Base-by-base conservation (phyloP, 2,888 invertebrate genomes). In the Chromoteleia sp. region DNA sequence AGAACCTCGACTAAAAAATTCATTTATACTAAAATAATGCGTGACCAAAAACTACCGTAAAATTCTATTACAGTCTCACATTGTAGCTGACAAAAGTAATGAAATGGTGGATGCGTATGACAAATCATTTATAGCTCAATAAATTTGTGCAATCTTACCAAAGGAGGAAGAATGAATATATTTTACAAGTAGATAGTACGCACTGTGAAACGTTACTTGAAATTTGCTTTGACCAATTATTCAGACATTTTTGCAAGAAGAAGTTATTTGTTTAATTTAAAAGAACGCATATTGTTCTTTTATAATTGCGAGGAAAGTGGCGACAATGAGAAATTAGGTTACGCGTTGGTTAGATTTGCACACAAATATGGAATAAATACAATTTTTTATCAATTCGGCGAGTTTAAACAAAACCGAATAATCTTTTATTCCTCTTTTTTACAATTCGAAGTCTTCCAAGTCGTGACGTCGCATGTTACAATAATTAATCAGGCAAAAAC, bases 401-500 rank as follows among this genome's bases (percentile, higher is more conserved):
- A n/a, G n/a, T n/a, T n/a, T n/a, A n/a, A n/a, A n/a, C n/a, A n/a
- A n/a, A n/a, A n/a, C n/a, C n/a, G n/a, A n/a, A n/a, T n/a, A n/a
- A n/a, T n/a, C n/a, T n/a, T n/a, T n/a, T n/a, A n/a, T n/a, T n/a
- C n/a, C n/a, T n/a, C n/a, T n/a, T n/a, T n/a, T n/a, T n/a, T n/a
- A n/a, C n/a, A 25, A 25, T 25, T 25, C 25, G 5, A 25, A 25
- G 25, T 25, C 25, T 25, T 25, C 3, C 25, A 25, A 33, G 10
- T 33, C 33, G 33, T 77, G 75, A 84, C 77, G 70, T 81, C 74
- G 77, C 74, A 81, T 81, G 83, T 84, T 84, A 84, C 84, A n/a
- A 59, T 78, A 86, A 88, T 88, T 88, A 87, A 87, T 88, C 86
- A 87, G 87, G 86, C 87, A 87, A 88, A 87, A 88, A 88, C 85